A percentile compares a stretch with the other conserved stretches of the same genome.
Evolutionary conservation across 2,888 invertebrate species (phyloP).

Genomic region (Lycia hirtaria): DNA sequence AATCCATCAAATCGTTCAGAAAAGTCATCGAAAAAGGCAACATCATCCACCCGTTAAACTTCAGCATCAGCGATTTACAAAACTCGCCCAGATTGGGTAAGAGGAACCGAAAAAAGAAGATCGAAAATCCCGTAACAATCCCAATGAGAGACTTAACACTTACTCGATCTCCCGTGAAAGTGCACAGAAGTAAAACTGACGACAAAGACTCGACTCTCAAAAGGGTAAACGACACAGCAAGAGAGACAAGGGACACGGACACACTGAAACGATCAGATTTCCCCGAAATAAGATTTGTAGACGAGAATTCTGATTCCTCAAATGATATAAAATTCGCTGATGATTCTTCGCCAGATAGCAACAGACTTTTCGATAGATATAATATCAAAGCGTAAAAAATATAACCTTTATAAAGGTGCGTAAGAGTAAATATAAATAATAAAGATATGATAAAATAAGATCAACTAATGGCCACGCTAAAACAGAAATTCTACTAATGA

Average conservation of each 20-base stretch:
- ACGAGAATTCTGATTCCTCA: slow-evolving; percentile 87
- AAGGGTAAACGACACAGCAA: slow-evolving; percentile 87
- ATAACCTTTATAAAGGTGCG: not conserved
- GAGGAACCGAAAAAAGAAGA: slow-evolving; percentile 68
- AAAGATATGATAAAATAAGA: not conserved
- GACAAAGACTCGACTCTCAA: slow-evolving; percentile 79
- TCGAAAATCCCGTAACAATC: slow-evolving; percentile 63
- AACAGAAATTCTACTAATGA: not conserved
- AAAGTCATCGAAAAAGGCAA: slow-evolving; percentile 71
- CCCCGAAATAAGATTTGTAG: slow-evolving; percentile 89
- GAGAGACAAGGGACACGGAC: slow-evolving; percentile 86
- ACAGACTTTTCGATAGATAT: slow-evolving; percentile 71
- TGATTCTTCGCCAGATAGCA: slow-evolving; percentile 80
- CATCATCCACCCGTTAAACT: slow-evolving; percentile 80
- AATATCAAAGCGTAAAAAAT: slow-evolving; percentile 64
- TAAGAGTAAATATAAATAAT: slow-evolving; percentile 3
- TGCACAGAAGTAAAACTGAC: slow-evolving; percentile 66
- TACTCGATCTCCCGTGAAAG: slow-evolving; percentile 70
- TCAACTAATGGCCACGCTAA: not conserved
- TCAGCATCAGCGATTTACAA: slow-evolving; percentile 79
- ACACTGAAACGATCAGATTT: slow-evolving; percentile 85
- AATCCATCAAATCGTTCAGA: slow-evolving; percentile 68
- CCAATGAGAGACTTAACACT: slow-evolving; percentile 75
- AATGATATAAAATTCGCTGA: slow-evolving; percentile 79
- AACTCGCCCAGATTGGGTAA: slow-evolving; percentile 70